These are phyloP conservation scores for Drosophila virilis DNA, from an alignment of 1,140 invertebrate genomes.

Conservation along the genomic window DNA sequence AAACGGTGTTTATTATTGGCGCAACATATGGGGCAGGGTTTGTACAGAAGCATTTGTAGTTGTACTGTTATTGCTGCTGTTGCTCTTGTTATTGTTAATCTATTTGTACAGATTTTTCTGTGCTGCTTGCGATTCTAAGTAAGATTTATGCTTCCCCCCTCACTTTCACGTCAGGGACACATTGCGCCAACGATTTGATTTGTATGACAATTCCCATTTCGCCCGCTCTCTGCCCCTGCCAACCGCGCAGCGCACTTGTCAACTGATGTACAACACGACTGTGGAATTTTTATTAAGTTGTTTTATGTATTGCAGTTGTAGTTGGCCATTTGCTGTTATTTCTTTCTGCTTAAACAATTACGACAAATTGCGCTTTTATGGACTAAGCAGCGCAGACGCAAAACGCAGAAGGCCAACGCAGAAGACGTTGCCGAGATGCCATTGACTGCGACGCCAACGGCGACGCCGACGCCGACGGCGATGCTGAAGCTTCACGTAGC, in stretches of 20 bases:
- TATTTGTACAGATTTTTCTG: slow-evolving; percentile 71
- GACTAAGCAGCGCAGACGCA: slow-evolving; percentile 41
- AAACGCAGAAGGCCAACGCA: not conserved
- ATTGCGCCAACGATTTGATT: slow-evolving; percentile 57
- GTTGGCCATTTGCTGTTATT: slow-evolving; percentile 40
- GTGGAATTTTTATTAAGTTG: slow-evolving; percentile 84
- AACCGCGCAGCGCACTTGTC: slow-evolving; percentile 14
- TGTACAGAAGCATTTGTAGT: slow-evolving; percentile 34
- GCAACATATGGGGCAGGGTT: slow-evolving; percentile 67
- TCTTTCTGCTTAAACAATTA: slow-evolving; percentile 84
- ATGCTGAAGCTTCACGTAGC: not conserved
- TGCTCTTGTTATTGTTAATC: slow-evolving; percentile 70
- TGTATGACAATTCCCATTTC: slow-evolving; percentile 35
- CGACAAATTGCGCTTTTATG: slow-evolving; percentile 84
- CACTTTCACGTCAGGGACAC: slow-evolving; percentile 57
- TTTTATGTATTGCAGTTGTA: slow-evolving; percentile 68
- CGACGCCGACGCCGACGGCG: not conserved
- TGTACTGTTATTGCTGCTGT: slow-evolving; percentile 50
- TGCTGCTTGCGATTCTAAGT: slow-evolving; percentile 49
- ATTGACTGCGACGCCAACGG: not conserved
- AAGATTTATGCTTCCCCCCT: slow-evolving; percentile 60
- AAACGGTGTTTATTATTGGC: slow-evolving; percentile 67
- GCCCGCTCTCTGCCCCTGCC: not conserved
- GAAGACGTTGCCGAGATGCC: slow-evolving; percentile 6
- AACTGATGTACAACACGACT: slow-evolving; percentile 72